Evolutionary conservation across 2,797 vertebrate genomes (phyloP), one percentile per base, ranked within the genome.

Genomic region (Acanthopagrus latus): DNA sequence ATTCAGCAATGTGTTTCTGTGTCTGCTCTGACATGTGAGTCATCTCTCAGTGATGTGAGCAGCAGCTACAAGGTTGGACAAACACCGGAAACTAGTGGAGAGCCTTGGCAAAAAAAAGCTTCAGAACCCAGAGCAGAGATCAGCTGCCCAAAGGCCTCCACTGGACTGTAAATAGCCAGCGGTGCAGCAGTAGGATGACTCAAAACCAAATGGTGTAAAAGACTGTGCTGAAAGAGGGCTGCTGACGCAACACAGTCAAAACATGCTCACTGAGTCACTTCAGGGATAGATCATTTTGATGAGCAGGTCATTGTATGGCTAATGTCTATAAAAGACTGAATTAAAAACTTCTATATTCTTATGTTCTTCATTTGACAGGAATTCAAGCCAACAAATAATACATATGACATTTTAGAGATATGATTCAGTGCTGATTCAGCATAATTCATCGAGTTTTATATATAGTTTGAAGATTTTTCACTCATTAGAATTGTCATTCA

Each of bases 271-370:
- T 41, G 21, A 68, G 46, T 73, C 59, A 65, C 74, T 70, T 56
- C 52, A 48, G 33, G 13, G 3, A 46, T n/a, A 13, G 23, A 56
- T 88, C 83, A 77, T 80, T 76, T 71, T 81, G 59, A 90, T 86
- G 83, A 89, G 81, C 63, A 65, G 82, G 84, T 88, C 89, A 86
- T 74, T 90, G 85, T 80, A 83, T 90, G 76, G 51, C 64, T 90
- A 88, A 90, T 91, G 84, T 80, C 78, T 79, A 56, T 38, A 67
- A 70, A 78, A 76, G 59, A 47, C 73, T 67, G 50, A 74, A 51
- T 78, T 48, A 76, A 78, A 41, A 65, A 70, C 78, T 66, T 82
- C 20, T 59, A 52, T 59, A 20, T 46, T 67, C 64, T 46, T 46
- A 13, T 46, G 38, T 2, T 12, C 48, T 52, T 43, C n/a, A 11